Conservation (phyloP, 2,797 vertebrate genomes). For the Sparidentex hasta region DNA sequence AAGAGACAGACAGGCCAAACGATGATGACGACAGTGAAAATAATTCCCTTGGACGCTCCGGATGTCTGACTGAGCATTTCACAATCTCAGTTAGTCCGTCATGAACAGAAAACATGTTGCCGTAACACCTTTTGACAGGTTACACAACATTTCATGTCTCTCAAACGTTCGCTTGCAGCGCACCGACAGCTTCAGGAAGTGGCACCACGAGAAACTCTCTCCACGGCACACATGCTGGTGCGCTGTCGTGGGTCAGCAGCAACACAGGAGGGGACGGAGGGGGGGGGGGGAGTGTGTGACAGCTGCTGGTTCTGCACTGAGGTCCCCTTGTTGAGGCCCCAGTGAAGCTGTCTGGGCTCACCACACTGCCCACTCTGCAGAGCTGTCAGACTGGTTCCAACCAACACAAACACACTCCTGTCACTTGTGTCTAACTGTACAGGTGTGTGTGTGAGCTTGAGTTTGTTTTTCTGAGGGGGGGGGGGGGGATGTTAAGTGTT, state of each 20-base stretch:
- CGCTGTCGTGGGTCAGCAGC: conserved; percentile 10
- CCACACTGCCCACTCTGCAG: conserved; percentile 51
- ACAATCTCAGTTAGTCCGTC: background rate
- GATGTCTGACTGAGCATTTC: background rate
- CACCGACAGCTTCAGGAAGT: background rate
- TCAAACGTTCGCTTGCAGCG: background rate
- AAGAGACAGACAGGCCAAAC: background rate
- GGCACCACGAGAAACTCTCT: background rate
- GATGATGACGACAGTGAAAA: background rate
- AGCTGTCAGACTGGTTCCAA: conserved; percentile 75
- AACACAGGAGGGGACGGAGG: conserved; percentile 24
- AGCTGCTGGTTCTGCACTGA: conserved; percentile 76
- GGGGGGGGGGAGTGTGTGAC: conserved; percentile 43
- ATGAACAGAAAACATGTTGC: background rate
- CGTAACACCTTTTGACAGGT: background rate
- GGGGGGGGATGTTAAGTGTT: background rate
- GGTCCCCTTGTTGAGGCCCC: conserved; percentile 65
- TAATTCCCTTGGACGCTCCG: background rate
- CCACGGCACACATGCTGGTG: conserved; percentile 48
- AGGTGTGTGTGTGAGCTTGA: background rate
- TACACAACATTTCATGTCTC: background rate
- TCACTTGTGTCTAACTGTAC: conserved; percentile 1
- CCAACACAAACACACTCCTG: conserved; percentile 14
- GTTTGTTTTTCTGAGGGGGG: background rate
- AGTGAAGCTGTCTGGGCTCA: conserved; percentile 41